Conservation (phyloP, 2,888 invertebrate genomes). For the Heteromurus nitidus region DNA sequence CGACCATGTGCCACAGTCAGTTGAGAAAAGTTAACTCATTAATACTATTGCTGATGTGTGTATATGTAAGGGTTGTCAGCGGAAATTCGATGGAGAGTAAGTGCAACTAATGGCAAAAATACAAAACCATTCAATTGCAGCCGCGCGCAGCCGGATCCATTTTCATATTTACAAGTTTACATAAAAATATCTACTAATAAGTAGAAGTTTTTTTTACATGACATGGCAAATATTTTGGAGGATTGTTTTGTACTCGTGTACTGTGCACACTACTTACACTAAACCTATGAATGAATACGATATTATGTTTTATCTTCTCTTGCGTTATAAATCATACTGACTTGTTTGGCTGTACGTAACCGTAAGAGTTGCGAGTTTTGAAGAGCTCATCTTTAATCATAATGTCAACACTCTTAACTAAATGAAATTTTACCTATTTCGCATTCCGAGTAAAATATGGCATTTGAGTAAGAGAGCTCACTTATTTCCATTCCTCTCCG, state of each 20-base stretch:
- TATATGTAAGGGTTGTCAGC: too few relatives aligned
- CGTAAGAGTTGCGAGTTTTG: conserved; percentile 11
- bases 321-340: conserved; percentile 35
- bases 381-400: conserved; percentile 57
- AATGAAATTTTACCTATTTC: conserved; percentile 60
- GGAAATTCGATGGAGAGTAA: neutral
- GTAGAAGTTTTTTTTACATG: too few relatives aligned
- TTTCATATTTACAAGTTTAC: conserved; percentile 18
- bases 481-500: too few relatives aligned
- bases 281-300: too few relatives aligned
- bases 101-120: neutral
- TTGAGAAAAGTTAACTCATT: too few relatives aligned
- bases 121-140: neutral
- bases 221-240: too few relatives aligned
- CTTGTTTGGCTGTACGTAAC: conserved; percentile 23
- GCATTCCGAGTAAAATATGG: too few relatives aligned
- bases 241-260: too few relatives aligned
- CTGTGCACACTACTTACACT: too few relatives aligned
- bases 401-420: conserved; percentile 62
- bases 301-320: too few relatives aligned
- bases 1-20: neutral
- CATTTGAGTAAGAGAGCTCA: too few relatives aligned
- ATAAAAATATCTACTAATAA: neutral
- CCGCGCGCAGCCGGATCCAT: conserved; percentile 18
- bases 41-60: too few relatives aligned